Base-by-base conservation (phyloP, 2,113 vertebrate genomes). In the Cettia cetti region DNA sequence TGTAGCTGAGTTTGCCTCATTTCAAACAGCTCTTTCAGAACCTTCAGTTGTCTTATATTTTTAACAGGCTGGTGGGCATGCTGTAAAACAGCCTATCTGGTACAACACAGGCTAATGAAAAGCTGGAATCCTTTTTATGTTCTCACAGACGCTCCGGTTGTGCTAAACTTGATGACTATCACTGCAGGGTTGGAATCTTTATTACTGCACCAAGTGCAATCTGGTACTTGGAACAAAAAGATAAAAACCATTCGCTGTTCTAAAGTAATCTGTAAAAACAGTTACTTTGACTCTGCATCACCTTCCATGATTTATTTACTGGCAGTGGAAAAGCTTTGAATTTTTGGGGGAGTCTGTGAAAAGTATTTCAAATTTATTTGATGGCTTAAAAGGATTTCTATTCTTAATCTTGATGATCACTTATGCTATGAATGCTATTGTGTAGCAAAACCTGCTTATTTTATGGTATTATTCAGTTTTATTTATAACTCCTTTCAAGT, bases 111-210 rank as follows among this genome's bases (percentile, higher is more conserved):
- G 92, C 91, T 96, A 92, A 94, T 96, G 96, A 97, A 97, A 96
- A 92, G 86, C 97, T 97, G 96, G 96, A 97, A 97, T 97, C 96
- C 96, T 97, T 97, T 97, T 97, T 96, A 96, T 97, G 96, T 97
- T 90, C 95, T 96, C 94, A 91, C 95, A 97, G 94, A 88, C 21
- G 5, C 91, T 97, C 85, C 45, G 19, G 87, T 97, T 96, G 94
- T 96, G 97, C 91, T 97, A 91, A 97, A 96, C 89, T 94, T 96
- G 97, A 97, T 95, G 95, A 94, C 96, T 95, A 97, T 97, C 95
- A 97, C 97, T 96, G 93, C 47, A 68, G 94, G 95, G 84, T 90
- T 97, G 97, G 96, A 97, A 97, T 97, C 95, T 97, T 97, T 97
- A 97, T 97, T 96, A 96, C 95, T 86, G 92, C 95, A 97, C 95